Base-by-base conservation (phyloP, 2,113 vertebrate genomes). In the Amphiprion ocellaris region DNA sequence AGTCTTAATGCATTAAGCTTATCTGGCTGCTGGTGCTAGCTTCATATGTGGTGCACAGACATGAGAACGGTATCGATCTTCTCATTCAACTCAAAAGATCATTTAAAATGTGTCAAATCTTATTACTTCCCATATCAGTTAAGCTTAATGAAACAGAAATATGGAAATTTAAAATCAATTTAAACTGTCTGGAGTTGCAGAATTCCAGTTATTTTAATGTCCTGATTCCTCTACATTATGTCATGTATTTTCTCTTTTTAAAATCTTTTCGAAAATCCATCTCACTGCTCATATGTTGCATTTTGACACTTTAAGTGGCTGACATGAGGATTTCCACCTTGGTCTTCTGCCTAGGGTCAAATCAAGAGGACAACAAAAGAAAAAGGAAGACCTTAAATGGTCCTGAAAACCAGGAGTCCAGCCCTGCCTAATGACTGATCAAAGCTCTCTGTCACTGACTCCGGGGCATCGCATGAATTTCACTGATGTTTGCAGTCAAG, bases 341-440 rank as follows among this genome's bases (percentile, higher is more conserved):
- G 52, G 54, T 85, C 77, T 77, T 70, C 24, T 71, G 39, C 75
- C 72, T 33, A 33, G 41, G 21, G 37, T 87, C 75, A 79, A 79
- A 61, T 69, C 41, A 74, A 46, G 41, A 80, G 24, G 14, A 75
- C 58, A 71, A 37, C 21, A 70, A 74, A 70, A 68, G 26, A 78
- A 80, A 65, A 76, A 68, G 50, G 62, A 77, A 85, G 68, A 87
- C 79, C 79, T 69, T 55, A 59, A 74, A 56, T 72, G 67, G 75
- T 88, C 60, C 77, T 74, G 71, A 69, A 86, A 83, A 70, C 77
- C 61, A 80, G 54, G 55, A 69, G 30, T 75, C 69, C 49, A 28
- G 30, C 30, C 21, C 30, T 33, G 52, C 30, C 69, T 44, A 50
- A 17, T 76, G 44, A 58, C 59, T 63, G 63, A 74, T 64, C 54